Percentiles rank a stretch among this genome's conserved stretches.
Conservation (phyloP, 2,888 invertebrate species). For the Alloscopus bannaensis region DNA sequence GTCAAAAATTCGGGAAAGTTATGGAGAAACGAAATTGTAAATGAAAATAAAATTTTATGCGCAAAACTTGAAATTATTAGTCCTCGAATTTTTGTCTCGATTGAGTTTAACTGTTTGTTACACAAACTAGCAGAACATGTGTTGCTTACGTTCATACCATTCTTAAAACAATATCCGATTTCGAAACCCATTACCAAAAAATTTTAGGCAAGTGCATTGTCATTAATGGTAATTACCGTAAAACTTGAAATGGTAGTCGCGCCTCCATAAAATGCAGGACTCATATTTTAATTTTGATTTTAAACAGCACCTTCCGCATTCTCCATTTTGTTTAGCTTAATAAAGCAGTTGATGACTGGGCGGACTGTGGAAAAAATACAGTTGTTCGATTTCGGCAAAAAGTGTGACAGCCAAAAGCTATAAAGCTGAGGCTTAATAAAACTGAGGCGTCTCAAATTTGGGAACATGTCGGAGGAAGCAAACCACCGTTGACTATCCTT, state of each 20-base stretch:
- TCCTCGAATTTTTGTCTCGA: too few species aligned
- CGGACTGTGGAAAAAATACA: slow-evolving; percentile 54
- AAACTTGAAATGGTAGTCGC: not conserved
- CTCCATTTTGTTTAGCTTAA: slow-evolving; percentile 49
- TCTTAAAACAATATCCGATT: slow-evolving; percentile 44
- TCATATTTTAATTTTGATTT: not conserved
- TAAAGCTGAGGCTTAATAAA: too few species aligned
- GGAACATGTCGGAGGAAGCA: too few species aligned
- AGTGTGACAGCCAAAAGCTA: too few species aligned
- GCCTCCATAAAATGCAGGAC: not conserved
- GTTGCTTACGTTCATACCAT: slow-evolving; percentile 56
- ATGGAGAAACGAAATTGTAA: too few species aligned
- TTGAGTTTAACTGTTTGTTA: too few species aligned
- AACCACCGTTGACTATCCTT: too few species aligned
- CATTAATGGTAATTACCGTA: slow-evolving; percentile 45
- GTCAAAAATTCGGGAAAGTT: too few species aligned
- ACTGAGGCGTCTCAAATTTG: too few species aligned
- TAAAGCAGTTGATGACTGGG: slow-evolving; percentile 55
- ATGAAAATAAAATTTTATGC: too few species aligned
- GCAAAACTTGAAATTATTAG: too few species aligned
- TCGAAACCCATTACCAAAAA: slow-evolving; percentile 65
- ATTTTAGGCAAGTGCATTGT: slow-evolving; percentile 19
- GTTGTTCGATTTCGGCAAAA: slow-evolving; percentile 32
- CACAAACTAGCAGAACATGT: too few species aligned
- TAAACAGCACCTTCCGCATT: slow-evolving; percentile 61